phyloP scores from a whole-genome alignment of 2,888 invertebrate species.

The Tenthredo livida region DNA sequence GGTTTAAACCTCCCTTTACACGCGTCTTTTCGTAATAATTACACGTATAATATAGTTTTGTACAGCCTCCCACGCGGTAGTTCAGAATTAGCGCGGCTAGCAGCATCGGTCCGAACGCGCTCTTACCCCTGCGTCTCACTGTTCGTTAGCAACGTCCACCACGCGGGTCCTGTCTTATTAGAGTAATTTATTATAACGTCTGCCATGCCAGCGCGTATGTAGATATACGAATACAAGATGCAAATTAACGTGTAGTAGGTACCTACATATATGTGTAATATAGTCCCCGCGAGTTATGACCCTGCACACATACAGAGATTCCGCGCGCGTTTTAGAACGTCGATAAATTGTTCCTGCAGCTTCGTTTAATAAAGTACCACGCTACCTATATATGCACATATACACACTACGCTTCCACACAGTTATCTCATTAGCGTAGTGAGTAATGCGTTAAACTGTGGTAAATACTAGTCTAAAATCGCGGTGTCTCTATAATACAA shows the following conservation, averaged over 20 bases:
- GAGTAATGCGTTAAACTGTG: neutral
- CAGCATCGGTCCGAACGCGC: neutral
- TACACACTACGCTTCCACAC: neutral
- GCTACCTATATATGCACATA: neutral
- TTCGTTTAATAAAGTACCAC: neutral
- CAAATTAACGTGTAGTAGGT: neutral
- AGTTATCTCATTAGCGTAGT: constrained; percentile 1
- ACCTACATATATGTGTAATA: no score
- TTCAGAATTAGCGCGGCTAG: neutral
- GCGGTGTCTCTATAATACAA: neutral
- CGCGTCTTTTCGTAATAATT: neutral
- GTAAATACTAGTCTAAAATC: neutral
- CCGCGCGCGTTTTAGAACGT: constrained; percentile 10
- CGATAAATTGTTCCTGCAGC: constrained; percentile 31
- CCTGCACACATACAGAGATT: neutral
- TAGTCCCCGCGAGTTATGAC: neutral
- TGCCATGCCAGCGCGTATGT: neutral
- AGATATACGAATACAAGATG: constrained; percentile 9
- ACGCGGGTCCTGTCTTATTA: neutral
- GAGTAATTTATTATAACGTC: neutral
- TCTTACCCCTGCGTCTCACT: neutral
- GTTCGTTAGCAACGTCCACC: constrained; percentile 15
- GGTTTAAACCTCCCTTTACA: neutral
- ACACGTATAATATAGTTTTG: neutral
- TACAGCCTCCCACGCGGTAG: neutral